Percentiles rank a stretch among this genome's conserved stretches.
These are phyloP conservation scores for Macrobrachium nipponense DNA, from an alignment of 1,140 invertebrate genomes.

Conservation along the genomic window DNA sequence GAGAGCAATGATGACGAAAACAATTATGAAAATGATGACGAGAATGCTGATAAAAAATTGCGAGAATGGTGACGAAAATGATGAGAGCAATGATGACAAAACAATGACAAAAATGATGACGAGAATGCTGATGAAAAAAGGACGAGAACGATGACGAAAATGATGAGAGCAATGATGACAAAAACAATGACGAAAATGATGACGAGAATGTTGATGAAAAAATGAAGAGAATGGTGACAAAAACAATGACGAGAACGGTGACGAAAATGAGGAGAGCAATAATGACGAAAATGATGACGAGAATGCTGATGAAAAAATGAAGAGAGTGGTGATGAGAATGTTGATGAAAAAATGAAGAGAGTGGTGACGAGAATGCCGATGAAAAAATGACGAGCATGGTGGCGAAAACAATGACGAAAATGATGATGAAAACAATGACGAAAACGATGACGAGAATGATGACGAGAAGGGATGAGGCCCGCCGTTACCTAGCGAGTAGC, in stretches of 20 bases:
- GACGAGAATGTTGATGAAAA: neutral
- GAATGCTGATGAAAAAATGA: neutral
- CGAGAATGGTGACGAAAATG: neutral
- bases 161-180: neutral
- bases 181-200: neutral
- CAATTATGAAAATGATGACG: neutral
- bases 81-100: neutral
- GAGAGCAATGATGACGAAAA: neutral
- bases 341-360: neutral
- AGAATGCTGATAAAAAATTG: neutral
- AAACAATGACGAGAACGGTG: neutral
- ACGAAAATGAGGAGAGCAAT: neutral
- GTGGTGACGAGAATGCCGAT: neutral
- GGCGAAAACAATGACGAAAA: neutral
- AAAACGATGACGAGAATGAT: neutral
- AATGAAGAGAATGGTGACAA: neutral
- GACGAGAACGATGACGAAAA: neutral
- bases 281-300: neutral
- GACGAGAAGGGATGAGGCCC: neutral
- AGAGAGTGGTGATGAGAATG: neutral
- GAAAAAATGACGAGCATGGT: too few relatives aligned
- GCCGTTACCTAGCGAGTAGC: neutral
- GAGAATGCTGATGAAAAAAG: neutral
- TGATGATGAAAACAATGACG: neutral
- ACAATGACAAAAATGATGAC: neutral